Conservation (phyloP, 2,113 vertebrate genomes). For the Myotis lucifugus region DNA sequence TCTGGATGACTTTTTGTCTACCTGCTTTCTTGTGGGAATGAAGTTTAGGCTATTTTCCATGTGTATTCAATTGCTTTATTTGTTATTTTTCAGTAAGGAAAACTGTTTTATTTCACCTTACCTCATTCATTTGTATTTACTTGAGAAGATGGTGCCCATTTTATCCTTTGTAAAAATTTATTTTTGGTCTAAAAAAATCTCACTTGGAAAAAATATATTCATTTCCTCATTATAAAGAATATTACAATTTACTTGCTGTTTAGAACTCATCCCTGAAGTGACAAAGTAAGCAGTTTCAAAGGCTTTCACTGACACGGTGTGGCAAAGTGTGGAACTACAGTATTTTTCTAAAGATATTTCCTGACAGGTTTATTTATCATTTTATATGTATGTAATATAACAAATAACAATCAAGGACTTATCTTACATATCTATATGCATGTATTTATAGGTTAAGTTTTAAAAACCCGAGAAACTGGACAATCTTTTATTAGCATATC, state of each 20-base stretch:
- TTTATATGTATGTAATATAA: background rate
- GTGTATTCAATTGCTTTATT: background rate
- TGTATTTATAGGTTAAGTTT: background rate
- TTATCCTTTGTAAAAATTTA: background rate
- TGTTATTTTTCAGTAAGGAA: background rate
- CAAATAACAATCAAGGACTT: background rate
- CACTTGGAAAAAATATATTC: background rate
- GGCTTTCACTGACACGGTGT: constrained; percentile 82
- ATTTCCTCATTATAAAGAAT: background rate
- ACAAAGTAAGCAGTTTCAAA: background rate
- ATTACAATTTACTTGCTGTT: background rate
- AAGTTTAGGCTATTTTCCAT: background rate
- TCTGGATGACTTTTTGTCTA: background rate
- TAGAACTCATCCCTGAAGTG: background rate
- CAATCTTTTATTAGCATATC: background rate
- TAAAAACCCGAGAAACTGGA: background rate
- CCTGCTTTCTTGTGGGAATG: background rate
- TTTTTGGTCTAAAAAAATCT: background rate
- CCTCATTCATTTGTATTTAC: background rate
- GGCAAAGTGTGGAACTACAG: constrained; percentile 78
- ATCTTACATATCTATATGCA: background rate
- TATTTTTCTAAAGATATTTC: background rate
- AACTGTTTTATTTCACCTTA: background rate
- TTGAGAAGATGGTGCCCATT: background rate
- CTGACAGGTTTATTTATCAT: background rate